Base-by-base conservation (phyloP, 1,140 invertebrate genomes). In the Cydia pomonella region DNA sequence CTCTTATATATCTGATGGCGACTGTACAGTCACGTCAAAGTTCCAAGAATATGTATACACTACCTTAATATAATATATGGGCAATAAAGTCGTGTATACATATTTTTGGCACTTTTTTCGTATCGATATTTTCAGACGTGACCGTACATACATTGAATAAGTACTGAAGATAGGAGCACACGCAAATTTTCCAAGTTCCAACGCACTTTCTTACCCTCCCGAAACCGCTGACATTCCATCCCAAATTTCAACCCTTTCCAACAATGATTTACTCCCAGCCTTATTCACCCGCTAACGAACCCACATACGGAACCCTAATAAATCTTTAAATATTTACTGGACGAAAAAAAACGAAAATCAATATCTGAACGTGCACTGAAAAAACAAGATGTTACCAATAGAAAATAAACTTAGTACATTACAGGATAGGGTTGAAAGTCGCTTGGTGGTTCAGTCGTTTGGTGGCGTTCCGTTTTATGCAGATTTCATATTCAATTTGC, bases 401-500 rank as follows among this genome's bases (percentile, higher is more conserved):
- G 3, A 69, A 69, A 69, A 16, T 33, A 3, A 18, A 33, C 27
- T 18, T 69, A 13, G 13, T 38, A 4, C 2, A 3, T 38, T 18
- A n/a, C 13, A 27, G 3, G 2, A 7, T 69, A 33, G 5, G 10
- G 64, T 33, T 38, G n/a, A 47, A 23, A 47, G n/a, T 72, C 25
- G 63, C 29, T 69, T 38, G n/a, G 29, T 38, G n/a, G 29, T 27
- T 27, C 21, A 25, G 6, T 1, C 6, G 66, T 44, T 25, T 2
- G 12, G 38, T 25, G 71, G 29, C 25, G 63, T 23, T 23, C 44
- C 3, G 71, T 50, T 21, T 59, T 72, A 72, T 72, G 71, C 29
- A 72, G 71, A 72, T 72, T 72, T 72, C 71, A 72, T 72, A 72
- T 72, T 72, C 71, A 72, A 72, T 72, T 72, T 50, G 21, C 71